Evolutionary conservation across 92 coral and sea anemone genomes (phyloP).

Genomic region (Montipora capitata): DNA sequence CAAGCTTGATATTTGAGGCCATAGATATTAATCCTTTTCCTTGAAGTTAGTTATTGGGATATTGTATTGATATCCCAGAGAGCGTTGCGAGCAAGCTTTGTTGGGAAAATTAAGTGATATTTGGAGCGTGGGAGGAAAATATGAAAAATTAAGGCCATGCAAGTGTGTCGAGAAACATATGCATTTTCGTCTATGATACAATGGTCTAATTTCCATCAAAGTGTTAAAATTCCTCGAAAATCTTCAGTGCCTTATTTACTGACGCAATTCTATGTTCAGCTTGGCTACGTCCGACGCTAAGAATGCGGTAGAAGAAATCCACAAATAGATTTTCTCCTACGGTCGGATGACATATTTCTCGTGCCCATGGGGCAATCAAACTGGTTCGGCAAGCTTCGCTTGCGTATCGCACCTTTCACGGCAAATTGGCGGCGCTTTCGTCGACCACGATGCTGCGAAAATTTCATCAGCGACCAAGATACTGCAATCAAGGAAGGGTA

Average conservation of each 20-base stretch:
- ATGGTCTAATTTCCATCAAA: conserved; percentile 29
- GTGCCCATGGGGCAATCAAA: conserved; percentile 70
- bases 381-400: conserved; percentile 67
- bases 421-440: conserved; percentile 52
- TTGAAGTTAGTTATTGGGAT: too few relatives aligned
- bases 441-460: conserved; percentile 62
- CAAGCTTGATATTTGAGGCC: neutral
- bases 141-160: conserved; percentile 51
- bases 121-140: conserved; percentile 51
- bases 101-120: conserved; percentile 31
- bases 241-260: neutral
- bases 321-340: neutral
- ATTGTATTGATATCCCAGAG: neutral
- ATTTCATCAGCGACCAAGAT: conserved; percentile 11
- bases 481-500: conserved; percentile 83
- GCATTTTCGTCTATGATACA: conserved; percentile 17
- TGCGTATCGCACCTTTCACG: conserved; percentile 46
- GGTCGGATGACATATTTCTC: conserved; percentile 3
- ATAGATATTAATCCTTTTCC: neutral
- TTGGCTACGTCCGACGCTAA: conserved; percentile 4
- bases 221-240: conserved; percentile 2
- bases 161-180: conserved; percentile 21
- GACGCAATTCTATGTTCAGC: conserved; percentile 1
- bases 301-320: conserved; percentile 26
- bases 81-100: neutral